Conservation (phyloP, 64 coral and sea anemone genomes). For the Platygyra sinensis region DNA sequence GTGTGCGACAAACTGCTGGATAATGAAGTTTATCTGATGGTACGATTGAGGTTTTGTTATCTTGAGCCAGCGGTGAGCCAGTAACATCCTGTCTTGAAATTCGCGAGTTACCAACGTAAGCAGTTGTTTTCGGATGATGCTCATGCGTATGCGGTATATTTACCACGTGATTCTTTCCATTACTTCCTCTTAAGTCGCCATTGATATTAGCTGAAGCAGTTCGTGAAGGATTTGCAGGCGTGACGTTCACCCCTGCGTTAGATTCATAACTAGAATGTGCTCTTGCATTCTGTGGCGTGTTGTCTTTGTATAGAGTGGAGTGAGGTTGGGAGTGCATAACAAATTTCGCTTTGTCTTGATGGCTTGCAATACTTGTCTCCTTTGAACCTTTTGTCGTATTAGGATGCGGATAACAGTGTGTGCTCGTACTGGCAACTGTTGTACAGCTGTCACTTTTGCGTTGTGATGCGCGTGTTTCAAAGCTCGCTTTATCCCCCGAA, state of each 20-base stretch:
- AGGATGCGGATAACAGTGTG: neutral
- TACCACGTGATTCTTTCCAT: neutral
- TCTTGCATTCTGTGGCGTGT: neutral
- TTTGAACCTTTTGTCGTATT: neutral
- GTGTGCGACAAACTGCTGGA: neutral
- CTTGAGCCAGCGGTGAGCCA: neutral
- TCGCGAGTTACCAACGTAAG: neutral
- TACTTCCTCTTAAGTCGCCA: neutral
- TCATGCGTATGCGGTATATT: neutral
- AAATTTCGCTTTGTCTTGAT: neutral
- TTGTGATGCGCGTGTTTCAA: neutral
- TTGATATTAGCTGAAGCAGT: neutral
- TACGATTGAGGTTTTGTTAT: neutral
- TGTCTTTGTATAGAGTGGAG: neutral
- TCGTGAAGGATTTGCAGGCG: neutral
- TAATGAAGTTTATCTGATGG: neutral
- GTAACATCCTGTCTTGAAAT: neutral
- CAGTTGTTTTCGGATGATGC: neutral
- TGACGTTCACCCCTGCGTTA: neutral
- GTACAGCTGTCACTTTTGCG: neutral
- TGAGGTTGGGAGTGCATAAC: neutral
- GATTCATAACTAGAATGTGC: neutral
- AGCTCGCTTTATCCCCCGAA: neutral
- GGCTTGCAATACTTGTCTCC: neutral
- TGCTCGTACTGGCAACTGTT: neutral